Conservation (phyloP, 1,140 invertebrate species). For the Nomia melanderi region DNA sequence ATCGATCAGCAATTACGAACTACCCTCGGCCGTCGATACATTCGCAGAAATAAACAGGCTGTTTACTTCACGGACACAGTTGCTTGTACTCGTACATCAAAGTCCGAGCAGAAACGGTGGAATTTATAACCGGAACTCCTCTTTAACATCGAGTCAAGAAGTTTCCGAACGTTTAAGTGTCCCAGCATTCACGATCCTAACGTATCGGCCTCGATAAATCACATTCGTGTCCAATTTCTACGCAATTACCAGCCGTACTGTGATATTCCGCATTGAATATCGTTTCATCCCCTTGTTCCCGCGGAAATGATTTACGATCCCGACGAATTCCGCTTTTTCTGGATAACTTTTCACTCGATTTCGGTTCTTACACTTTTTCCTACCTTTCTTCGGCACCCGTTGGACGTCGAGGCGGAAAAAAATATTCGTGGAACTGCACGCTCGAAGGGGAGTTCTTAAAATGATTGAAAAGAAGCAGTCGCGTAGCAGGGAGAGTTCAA, state of each 20-base stretch:
- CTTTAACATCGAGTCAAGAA: conserved; percentile 4
- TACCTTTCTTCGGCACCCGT: no score
- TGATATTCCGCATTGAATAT: neutral
- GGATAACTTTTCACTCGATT: conserved; percentile 17
- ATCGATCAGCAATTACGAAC: no score
- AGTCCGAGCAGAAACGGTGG: neutral
- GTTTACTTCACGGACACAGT: neutral
- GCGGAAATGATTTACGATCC: conserved; percentile 40
- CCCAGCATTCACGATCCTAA: no score
- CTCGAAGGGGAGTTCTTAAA: neutral
- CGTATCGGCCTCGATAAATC: neutral
- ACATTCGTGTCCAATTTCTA: conserved; percentile 12
- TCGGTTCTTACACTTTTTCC: neutral
- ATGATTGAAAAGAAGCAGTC: neutral
- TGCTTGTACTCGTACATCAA: neutral
- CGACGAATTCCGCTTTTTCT: conserved; percentile 21
- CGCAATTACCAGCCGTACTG: conserved; percentile 5
- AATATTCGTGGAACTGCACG: neutral
- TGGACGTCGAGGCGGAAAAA: neutral
- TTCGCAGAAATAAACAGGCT: neutral
- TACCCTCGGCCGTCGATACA: neutral
- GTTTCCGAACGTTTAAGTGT: neutral
- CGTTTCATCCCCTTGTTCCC: conserved; percentile 2
- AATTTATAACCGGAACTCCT: neutral
- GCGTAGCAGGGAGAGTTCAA: neutral